Conservation (phyloP, 1,140 invertebrate species). For the Lasioglossum albipes region DNA sequence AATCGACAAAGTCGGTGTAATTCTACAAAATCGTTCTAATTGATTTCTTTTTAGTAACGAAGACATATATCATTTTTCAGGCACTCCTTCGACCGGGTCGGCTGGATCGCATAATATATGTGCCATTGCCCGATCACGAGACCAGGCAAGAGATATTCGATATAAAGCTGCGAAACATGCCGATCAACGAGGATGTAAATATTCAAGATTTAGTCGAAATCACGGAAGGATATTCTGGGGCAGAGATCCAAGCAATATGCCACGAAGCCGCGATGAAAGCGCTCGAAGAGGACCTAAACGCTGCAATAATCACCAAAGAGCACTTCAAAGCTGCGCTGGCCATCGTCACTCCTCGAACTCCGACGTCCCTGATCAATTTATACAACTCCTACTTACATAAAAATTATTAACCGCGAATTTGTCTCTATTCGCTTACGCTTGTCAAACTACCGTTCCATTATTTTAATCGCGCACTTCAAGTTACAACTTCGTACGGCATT, state of each 20-base stretch:
- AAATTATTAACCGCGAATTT: constrained; percentile 26
- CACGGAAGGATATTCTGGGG: constrained; percentile 92
- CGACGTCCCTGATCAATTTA: constrained; percentile 83
- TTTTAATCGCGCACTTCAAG: constrained; percentile 21
- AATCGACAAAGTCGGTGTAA: constrained; percentile 87
- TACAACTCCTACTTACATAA: constrained; percentile 84
- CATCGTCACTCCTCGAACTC: constrained; percentile 87
- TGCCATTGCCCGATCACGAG: constrained; percentile 88
- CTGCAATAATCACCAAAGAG: constrained; percentile 77
- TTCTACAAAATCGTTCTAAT: constrained; percentile 2
- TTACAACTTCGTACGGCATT: background rate
- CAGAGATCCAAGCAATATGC: constrained; percentile 93
- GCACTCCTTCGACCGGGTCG: constrained; percentile 93
- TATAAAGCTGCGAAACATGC: constrained; percentile 84
- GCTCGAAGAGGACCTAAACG: constrained; percentile 86
- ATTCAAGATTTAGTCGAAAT: constrained; percentile 83
- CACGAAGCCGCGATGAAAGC: constrained; percentile 92
- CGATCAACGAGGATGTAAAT: constrained; percentile 82
- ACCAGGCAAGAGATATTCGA: constrained; percentile 88
- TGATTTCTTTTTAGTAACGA: constrained; percentile 15
- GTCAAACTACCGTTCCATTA: constrained; percentile 3
- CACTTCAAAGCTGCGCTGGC: constrained; percentile 87
- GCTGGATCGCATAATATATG: constrained; percentile 93
- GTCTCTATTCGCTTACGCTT: background rate
- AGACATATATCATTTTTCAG: constrained; percentile 70